These are phyloP conservation scores for Xiphophorus hellerii DNA, from an alignment of 2,113 vertebrate species.

Conservation along the genomic window DNA sequence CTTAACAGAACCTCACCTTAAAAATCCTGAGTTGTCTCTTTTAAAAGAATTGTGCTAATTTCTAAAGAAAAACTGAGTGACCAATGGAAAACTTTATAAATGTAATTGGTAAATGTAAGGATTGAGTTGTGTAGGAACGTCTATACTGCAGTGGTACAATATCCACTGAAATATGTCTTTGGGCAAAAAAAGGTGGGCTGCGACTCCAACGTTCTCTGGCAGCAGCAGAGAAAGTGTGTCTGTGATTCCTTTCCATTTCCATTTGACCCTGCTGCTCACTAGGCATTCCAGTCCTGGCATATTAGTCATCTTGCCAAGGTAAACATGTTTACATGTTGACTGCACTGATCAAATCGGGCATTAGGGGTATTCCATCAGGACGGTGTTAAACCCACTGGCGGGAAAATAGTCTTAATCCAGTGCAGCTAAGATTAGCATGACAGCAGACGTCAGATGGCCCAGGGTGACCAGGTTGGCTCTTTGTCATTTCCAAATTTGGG, in stretches of 20 bases:
- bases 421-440: constrained; percentile 77
- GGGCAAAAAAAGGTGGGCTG: constrained; percentile 65
- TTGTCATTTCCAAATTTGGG: constrained; percentile 78
- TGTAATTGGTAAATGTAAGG: constrained; percentile 7
- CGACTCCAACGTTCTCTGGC: constrained; percentile 65
- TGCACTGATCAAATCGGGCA: constrained; percentile 37
- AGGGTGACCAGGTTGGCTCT: constrained; percentile 72
- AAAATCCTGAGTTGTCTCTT: too few relatives aligned
- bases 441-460: constrained; percentile 77
- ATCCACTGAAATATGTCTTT: constrained; percentile 47
- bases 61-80: too few relatives aligned
- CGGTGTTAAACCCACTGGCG: constrained; percentile 57
- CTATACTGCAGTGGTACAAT: constrained; percentile 25
- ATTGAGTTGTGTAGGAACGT: constrained; percentile 36
- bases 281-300: not conserved
- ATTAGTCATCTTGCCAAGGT: constrained; percentile 41
- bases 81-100: too few relatives aligned
- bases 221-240: constrained; percentile 57
- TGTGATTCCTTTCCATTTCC: constrained; percentile 29
- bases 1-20: not conserved
- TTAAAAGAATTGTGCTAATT: too few relatives aligned
- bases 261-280: constrained; percentile 24
- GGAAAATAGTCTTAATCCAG: constrained; percentile 79
- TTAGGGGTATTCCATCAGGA: constrained; percentile 60
- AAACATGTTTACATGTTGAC: constrained; percentile 58